Evolutionary conservation across 2,888 invertebrate species (phyloP).

Genomic region (Athalia cordata): DNA sequence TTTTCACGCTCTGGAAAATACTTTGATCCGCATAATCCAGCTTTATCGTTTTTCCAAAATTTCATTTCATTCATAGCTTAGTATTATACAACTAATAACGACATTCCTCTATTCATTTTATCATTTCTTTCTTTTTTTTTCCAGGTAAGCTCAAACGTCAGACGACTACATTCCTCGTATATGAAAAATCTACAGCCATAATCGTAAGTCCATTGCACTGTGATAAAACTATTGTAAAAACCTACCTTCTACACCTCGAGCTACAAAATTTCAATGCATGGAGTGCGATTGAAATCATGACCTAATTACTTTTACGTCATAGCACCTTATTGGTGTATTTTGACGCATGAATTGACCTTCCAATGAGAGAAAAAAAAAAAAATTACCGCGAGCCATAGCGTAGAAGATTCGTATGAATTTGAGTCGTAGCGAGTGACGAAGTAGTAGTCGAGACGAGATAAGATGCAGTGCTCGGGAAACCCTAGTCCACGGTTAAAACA

Average conservation of each 20-base stretch:
- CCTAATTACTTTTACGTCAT: no score
- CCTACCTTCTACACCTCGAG: no score
- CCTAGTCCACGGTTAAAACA: slow-evolving; percentile 16
- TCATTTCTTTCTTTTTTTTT: neutral
- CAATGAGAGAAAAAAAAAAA: no score
- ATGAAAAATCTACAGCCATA: neutral
- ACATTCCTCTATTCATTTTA: neutral
- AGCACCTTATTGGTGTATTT: no score
- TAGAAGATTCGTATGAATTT: slow-evolving; percentile 29
- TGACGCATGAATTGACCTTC: no score
- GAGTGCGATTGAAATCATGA: no score
- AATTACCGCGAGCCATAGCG: no score
- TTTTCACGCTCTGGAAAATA: neutral
- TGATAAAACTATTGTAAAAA: no score
- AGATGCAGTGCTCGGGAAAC: slow-evolving; percentile 49
- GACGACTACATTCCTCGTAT: neutral
- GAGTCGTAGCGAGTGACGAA: neutral
- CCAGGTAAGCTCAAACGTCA: slow-evolving; percentile 8
- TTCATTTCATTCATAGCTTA: neutral
- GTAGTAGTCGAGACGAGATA: slow-evolving; percentile 56
- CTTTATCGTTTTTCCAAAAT: neutral
- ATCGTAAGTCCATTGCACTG: no score
- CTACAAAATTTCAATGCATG: no score
- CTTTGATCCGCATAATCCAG: neutral
- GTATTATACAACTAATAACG: neutral